Conservation (phyloP, 2,797 vertebrate species). For the Taeniopygia guttata region DNA sequence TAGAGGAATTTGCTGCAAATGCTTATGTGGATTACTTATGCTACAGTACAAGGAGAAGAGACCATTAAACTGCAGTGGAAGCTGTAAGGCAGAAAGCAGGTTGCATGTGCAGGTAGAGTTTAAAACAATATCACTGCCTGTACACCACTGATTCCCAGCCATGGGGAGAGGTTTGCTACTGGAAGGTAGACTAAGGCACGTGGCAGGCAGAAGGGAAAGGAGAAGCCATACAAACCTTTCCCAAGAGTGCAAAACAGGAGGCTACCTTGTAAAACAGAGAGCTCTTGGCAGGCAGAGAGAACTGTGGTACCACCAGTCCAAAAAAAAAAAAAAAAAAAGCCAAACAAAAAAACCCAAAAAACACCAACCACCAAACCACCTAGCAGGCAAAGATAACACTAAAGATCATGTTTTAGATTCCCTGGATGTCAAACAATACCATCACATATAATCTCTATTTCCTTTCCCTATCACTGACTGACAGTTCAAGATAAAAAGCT, state of each 20-base stretch:
- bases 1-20: background rate
- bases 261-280: background rate
- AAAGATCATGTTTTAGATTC: background rate
- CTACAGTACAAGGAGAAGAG: background rate
- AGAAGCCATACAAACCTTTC: background rate
- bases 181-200: background rate
- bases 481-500: conserved; percentile 29
- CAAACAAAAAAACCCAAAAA: background rate
- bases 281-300: background rate
- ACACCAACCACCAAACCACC: background rate
- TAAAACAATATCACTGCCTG: background rate
- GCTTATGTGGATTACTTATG: background rate
- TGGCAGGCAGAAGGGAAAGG: background rate
- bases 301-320: background rate
- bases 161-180: background rate
- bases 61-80: background rate
- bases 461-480: background rate
- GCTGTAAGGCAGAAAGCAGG: background rate
- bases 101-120: background rate
- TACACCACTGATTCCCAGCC: background rate
- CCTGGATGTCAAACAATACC: background rate
- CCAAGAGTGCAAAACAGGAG: background rate
- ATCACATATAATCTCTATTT: background rate
- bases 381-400: background rate
- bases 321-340: background rate